These are phyloP conservation scores for Microcebus tavaratra DNA, from an alignment of 2,113 vertebrate genomes.

Conservation along the genomic window DNA sequence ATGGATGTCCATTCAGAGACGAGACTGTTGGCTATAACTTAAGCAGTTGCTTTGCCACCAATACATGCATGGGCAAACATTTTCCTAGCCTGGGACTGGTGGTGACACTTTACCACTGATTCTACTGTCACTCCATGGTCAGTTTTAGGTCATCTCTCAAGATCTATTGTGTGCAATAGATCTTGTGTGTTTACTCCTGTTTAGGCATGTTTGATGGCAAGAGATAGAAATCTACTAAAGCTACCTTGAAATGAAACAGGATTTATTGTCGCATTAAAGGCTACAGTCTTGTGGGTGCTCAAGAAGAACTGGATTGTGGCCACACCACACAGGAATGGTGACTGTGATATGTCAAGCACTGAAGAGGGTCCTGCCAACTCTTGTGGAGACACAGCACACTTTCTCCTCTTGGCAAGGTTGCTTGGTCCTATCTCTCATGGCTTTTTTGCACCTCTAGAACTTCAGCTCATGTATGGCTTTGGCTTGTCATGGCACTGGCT, in stretches of 20 bases:
- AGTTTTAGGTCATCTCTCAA: background rate
- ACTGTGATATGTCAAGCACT: background rate
- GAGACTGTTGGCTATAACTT: background rate
- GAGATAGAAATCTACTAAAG: slow-evolving; percentile 2
- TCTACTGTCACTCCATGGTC: background rate
- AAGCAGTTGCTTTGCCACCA: slow-evolving; percentile 7
- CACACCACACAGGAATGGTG: background rate
- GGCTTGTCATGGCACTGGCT: background rate
- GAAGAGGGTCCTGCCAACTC: background rate
- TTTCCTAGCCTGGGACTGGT: background rate
- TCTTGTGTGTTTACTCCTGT: background rate
- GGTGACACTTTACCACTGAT: background rate
- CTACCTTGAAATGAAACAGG: slow-evolving; percentile 21
- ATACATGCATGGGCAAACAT: background rate
- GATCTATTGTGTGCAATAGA: background rate
- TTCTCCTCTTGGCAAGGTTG: background rate
- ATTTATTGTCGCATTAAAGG: slow-evolving; percentile 20
- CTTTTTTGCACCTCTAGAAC: background rate
- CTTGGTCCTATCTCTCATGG: background rate
- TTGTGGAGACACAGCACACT: background rate
- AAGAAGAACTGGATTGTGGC: background rate
- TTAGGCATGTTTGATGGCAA: slow-evolving; percentile 18
- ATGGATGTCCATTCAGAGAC: background rate
- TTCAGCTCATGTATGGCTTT: background rate
- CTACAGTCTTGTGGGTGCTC: background rate